Conservation (phyloP, 2,113 vertebrate species). For the Lophura nycthemera region DNA sequence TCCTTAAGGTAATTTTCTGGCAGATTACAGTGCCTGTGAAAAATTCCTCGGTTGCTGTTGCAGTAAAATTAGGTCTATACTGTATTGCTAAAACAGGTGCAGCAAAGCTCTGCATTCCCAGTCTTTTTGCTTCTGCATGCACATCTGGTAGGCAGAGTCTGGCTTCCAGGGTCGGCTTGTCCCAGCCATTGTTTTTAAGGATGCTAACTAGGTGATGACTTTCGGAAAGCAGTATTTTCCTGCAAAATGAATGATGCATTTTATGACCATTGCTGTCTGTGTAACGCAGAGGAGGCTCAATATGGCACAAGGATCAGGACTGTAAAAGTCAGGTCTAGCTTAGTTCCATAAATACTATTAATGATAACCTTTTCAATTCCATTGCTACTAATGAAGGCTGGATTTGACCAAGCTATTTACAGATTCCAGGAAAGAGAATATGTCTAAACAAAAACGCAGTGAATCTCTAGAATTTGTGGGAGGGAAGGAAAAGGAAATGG, state of each 20-base stretch:
- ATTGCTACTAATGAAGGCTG: neutral
- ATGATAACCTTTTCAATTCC: fast-evolving
- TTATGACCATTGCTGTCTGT: fast-evolving
- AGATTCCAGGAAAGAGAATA: neutral
- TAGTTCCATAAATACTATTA: neutral
- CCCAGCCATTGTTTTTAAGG: neutral
- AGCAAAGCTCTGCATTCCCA: constrained; percentile 20
- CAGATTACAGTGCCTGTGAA: constrained; percentile 61
- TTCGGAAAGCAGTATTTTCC: neutral
- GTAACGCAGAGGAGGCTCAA: neutral
- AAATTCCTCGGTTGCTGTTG: constrained; percentile 50
- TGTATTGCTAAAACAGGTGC: constrained; percentile 44
- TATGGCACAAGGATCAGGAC: neutral
- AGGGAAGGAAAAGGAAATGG: neutral
- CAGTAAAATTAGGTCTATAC: constrained; percentile 24
- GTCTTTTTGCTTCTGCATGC: neutral
- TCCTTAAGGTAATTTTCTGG: constrained; percentile 63
- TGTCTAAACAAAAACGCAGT: neutral
- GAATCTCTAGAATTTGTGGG: neutral
- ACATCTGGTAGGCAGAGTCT: constrained; percentile 36
- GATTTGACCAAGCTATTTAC: neutral
- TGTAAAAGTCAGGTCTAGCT: neutral
- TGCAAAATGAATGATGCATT: neutral
- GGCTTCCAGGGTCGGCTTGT: neutral
- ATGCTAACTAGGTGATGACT: constrained; percentile 49